Conservation (phyloP, 2,888 invertebrate genomes). For the Netelia melanura region DNA sequence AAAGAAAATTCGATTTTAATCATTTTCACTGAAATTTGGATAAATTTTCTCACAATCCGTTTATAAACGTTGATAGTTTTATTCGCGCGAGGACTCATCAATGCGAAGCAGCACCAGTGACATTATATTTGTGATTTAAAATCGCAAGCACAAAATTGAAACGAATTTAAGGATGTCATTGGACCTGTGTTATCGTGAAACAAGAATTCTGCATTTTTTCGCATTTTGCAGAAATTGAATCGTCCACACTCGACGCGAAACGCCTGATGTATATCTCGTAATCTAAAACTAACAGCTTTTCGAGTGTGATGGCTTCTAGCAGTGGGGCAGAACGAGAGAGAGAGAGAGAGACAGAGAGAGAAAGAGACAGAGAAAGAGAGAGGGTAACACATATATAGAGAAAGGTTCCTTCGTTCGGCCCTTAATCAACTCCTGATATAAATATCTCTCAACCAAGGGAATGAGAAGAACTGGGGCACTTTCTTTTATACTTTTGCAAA, state of each 20-base stretch:
- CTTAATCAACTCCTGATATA: conserved; percentile 64
- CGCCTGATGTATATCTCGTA: not conserved
- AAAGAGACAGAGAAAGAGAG: not conserved
- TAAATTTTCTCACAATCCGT: no score
- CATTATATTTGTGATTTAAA: no score
- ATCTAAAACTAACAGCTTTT: conserved; percentile 40
- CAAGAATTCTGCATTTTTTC: not conserved
- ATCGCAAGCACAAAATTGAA: no score
- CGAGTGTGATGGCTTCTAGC: conserved; percentile 26
- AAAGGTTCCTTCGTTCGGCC: conserved; percentile 10
- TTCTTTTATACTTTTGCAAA: conserved; percentile 35
- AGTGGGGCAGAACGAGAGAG: not conserved
- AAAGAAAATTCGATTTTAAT: no score
- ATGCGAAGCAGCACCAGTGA: no score
- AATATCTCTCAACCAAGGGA: conserved; percentile 50
- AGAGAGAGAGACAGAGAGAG: not conserved
- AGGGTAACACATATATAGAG: no score
- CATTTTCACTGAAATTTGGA: no score
- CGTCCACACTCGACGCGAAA: not conserved
- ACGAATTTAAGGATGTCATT: no score
- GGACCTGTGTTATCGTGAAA: not conserved
- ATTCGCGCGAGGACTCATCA: no score
- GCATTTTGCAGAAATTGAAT: not conserved
- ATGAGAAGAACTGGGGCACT: conserved; percentile 37
- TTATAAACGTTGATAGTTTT: no score